Evolutionary conservation across 2,113 vertebrate genomes (phyloP).

Genomic region (Phoenicopterus ruber): DNA sequence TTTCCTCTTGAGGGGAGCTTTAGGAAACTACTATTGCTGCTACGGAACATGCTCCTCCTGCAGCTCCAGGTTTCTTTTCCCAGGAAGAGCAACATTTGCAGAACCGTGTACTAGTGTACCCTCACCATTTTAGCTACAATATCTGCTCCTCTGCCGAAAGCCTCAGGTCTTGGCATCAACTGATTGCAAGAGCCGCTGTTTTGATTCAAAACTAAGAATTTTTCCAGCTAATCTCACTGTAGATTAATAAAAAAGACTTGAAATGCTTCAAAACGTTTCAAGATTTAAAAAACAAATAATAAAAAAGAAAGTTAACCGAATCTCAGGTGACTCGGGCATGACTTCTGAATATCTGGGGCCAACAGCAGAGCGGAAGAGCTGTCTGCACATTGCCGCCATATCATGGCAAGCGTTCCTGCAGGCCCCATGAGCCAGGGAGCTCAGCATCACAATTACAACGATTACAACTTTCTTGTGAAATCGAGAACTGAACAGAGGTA

Average conservation of each 20-base stretch:
- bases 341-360: neutral
- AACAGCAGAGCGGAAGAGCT: neutral
- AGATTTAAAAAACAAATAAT: neutral
- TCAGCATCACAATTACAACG: neutral
- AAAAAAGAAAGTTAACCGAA: neutral
- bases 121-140: neutral
- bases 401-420: neutral
- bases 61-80: neutral
- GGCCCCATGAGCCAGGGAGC: neutral
- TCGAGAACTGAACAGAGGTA: conserved; percentile 3
- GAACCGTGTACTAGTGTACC: neutral
- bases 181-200: neutral
- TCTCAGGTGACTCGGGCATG: neutral
- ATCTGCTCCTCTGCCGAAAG: neutral
- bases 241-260: neutral
- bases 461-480: conserved; percentile 47
- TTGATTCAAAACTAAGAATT: neutral
- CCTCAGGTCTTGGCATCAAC: neutral
- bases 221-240: neutral
- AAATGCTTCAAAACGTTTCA: neutral
- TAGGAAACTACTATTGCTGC: neutral
- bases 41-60: neutral
- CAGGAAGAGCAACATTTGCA: neutral
- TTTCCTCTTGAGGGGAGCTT: neutral
- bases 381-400: neutral